Conservation (phyloP, 1,140 invertebrate genomes). For the Gonioctena quinquepunctata region DNA sequence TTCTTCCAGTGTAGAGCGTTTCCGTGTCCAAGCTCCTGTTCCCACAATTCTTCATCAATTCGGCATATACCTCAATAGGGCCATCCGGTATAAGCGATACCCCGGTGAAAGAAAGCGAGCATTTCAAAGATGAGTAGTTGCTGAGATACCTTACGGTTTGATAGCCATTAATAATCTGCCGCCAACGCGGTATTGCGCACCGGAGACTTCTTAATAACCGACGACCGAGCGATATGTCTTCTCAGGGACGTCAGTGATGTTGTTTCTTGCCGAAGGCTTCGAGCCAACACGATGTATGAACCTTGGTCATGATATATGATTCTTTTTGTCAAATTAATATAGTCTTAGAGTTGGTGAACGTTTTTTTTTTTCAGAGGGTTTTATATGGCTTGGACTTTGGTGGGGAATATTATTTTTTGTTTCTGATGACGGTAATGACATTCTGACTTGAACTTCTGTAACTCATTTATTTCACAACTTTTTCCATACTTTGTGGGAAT, state of each 20-base stretch:
- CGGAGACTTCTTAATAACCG: slow-evolving; percentile 47
- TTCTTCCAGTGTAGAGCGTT: too few relatives aligned
- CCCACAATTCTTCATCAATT: too few relatives aligned
- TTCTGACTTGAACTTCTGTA: too few relatives aligned
- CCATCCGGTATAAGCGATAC: not conserved
- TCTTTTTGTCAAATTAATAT: too few relatives aligned
- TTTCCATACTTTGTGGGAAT: too few relatives aligned
- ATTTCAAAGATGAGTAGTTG: slow-evolving; percentile 30
- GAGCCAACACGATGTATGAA: not conserved
- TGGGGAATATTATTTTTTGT: too few relatives aligned
- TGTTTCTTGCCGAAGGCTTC: not conserved
- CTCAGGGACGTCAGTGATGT: slow-evolving; percentile 20
- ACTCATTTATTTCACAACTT: too few relatives aligned
- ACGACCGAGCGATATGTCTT: slow-evolving; percentile 28
- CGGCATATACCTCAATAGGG: not conserved
- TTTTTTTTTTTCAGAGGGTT: too few relatives aligned
- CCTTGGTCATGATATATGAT: not conserved
- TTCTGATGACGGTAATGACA: too few relatives aligned
- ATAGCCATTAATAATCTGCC: slow-evolving; percentile 51
- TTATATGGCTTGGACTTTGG: too few relatives aligned
- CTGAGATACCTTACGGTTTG: slow-evolving; percentile 33
- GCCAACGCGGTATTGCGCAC: slow-evolving; percentile 46
- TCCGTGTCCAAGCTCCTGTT: too few relatives aligned
- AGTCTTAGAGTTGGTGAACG: too few relatives aligned
- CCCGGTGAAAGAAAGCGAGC: slow-evolving; percentile 5